Evolutionary conservation across 2,888 invertebrate species (phyloP), one percentile per base, ranked within the genome.

Genomic region (Pocota personata): DNA sequence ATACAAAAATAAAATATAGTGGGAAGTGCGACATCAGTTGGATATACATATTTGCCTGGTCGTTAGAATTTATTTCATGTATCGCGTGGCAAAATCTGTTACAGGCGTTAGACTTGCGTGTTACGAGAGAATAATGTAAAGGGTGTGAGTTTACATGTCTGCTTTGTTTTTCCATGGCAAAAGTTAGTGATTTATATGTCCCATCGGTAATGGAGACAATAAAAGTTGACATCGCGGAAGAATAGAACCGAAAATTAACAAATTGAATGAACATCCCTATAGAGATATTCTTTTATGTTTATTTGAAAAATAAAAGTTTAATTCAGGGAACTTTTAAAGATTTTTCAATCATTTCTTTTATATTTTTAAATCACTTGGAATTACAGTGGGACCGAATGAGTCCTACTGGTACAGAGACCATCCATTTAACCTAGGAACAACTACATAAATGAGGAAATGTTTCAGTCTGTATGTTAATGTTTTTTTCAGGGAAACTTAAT

Each of bases 61-160:
- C 35, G 48, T 6, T 62, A 30, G 27, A 48, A 71, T 24, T 27
- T 32, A 62, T 80, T 71, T 71, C 71, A 69, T 58, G 46, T 57
- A 64, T 82, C 76, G 82, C 82, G 76, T 76, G 82, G 76, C 57
- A 43, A 71, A 82, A 76, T 76, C 82, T 71, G 69, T 69, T 82
- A 71, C 58, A 58, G 43, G 66, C 50, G 55, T 62, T 78, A 76
- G 57, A 12, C 48, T 82, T 24, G 76, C 82, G 76, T 82, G 82
- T 58, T 64, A 37, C 40, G 35, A 35, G 27, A 62, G 19, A 16
- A 64, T 32, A 67, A 55, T 64, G 24, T 30, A 27, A 43, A 32
- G n/a, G 57, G 76, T 64, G 76, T 64, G 71, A 64, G 62, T 57
- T 58, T 32, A 60, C 69, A 76, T 48, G 76, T 66, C 57, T 48